These are phyloP conservation scores for Anoncus sp. DNA, from an alignment of 2,888 invertebrate genomes.

Conservation along the genomic window DNA sequence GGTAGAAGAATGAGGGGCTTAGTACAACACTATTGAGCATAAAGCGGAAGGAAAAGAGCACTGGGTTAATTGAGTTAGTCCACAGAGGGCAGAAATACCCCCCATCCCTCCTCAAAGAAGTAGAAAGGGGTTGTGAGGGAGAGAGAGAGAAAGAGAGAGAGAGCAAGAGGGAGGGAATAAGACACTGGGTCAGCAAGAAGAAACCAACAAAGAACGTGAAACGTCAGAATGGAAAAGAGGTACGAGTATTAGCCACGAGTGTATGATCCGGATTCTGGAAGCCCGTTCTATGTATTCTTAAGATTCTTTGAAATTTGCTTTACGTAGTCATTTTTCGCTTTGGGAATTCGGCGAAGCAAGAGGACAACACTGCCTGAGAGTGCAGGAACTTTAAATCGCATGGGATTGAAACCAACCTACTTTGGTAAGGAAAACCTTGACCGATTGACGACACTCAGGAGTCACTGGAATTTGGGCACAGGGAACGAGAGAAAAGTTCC, in stretches of 20 bases:
- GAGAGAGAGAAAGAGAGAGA: no score
- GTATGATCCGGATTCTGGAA: conserved; percentile 5
- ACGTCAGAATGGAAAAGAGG: conserved; percentile 5
- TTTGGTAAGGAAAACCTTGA: no score
- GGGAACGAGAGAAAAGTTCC: no score
- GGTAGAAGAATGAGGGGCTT: background rate
- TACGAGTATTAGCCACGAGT: conserved; percentile 1
- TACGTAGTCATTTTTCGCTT: no score
- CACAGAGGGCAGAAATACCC: conserved; percentile 47
- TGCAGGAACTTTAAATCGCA: no score
- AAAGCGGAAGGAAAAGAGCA: conserved; percentile 42
- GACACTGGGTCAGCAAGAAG: conserved; percentile 50
- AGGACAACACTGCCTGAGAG: no score
- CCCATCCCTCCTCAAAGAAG: no score
- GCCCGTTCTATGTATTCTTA: background rate
- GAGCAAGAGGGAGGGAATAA: conserved; percentile 41
- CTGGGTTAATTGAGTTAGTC: conserved; percentile 60
- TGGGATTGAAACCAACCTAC: no score
- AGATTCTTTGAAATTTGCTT: no score
- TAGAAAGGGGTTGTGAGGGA: conserved; percentile 27
- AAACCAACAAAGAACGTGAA: conserved; percentile 54
- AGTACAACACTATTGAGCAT: conserved; percentile 7
- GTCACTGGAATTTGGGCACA: no score
- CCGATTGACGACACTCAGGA: no score
- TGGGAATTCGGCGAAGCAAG: no score